phyloP scores from a whole-genome alignment of 2,113 vertebrate species.

The Toxotes jaculatrix region DNA sequence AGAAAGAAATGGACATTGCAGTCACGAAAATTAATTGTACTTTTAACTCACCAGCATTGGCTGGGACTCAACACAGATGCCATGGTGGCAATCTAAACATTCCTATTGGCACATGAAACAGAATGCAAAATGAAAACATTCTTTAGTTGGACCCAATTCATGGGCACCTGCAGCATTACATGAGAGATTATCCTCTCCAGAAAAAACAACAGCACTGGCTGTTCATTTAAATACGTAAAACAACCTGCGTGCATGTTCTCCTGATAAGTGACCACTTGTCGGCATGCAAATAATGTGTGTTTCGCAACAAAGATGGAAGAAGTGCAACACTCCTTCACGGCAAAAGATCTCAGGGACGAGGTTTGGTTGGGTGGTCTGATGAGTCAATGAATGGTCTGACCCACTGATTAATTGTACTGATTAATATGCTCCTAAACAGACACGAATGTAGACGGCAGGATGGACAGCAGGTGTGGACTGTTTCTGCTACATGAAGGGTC shows the following conservation, averaged over 20 bases:
- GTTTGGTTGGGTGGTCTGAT: conserved; percentile 2
- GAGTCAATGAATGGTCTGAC: background rate
- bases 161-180: background rate
- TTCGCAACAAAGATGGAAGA: background rate
- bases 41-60: background rate
- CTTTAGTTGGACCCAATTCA: background rate
- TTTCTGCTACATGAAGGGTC: background rate
- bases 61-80: no score
- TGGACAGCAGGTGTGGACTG: background rate
- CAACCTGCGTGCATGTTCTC: background rate
- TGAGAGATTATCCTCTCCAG: no score
- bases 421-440: background rate
- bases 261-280: background rate
- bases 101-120: background rate
- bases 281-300: background rate
- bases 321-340: no score
- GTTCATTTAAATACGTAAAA: background rate
- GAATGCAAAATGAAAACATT: background rate
- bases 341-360: background rate
- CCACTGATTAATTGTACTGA: background rate
- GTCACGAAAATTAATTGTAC: background rate
- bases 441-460: background rate
- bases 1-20: conserved; percentile 2
- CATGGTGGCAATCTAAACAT: background rate
- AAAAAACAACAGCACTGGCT: background rate